phyloP scores from a whole-genome alignment of 2,113 vertebrate genomes.

The Perca schrenkii region DNA sequence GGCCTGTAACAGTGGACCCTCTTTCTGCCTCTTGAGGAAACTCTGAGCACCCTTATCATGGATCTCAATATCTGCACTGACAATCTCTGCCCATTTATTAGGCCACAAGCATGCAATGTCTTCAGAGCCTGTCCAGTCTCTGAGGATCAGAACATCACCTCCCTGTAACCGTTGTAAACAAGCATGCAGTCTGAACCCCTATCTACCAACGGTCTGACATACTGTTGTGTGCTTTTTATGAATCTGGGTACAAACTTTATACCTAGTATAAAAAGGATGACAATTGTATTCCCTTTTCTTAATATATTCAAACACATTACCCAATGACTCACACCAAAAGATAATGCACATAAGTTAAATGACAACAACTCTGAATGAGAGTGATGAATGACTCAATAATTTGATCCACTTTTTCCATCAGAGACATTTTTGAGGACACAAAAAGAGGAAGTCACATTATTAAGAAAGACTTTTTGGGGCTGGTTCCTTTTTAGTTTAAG shows the following conservation, averaged over 20 bases:
- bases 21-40: conserved; percentile 36
- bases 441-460: conserved; percentile 19
- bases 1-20: conserved; percentile 26
- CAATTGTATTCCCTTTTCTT: not conserved
- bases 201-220: not conserved
- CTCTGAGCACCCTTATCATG: conserved; percentile 53
- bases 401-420: conserved; percentile 7
- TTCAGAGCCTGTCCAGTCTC: conserved; percentile 21
- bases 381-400: not conserved
- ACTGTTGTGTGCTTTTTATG: not conserved
- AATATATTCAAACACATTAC: not conserved
- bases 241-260: not conserved
- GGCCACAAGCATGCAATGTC: conserved; percentile 20
- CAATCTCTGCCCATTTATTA: conserved; percentile 57
- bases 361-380: not conserved
- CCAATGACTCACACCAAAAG: not conserved
- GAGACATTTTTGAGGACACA: not conserved
- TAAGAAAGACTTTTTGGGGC: not conserved
- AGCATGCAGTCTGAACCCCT: conserved; percentile 2
- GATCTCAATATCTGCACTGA: conserved; percentile 49
- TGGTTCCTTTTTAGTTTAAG: conserved; percentile 11
- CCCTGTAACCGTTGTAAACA: conserved; percentile 55
- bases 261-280: not conserved
- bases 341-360: too few relatives aligned
- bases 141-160: conserved; percentile 41